phyloP scores from a whole-genome alignment of 1,140 invertebrate genomes.

The Sminthurides bifidus region DNA sequence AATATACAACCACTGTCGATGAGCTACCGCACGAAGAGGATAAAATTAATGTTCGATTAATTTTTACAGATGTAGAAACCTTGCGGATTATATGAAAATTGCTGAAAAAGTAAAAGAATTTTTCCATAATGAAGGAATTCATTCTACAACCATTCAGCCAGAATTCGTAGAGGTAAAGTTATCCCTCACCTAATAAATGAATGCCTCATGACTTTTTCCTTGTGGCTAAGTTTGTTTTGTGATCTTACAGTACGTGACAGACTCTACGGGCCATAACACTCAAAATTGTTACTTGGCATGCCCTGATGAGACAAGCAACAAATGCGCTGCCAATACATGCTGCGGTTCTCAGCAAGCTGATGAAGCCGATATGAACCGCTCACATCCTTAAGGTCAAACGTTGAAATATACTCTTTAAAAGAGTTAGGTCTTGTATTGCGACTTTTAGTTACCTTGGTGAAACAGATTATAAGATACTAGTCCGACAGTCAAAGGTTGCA shows the following conservation, averaged over 20 bases:
- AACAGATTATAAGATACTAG: no score
- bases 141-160: constrained; percentile 85
- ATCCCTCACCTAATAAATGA: background rate
- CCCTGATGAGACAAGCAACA: constrained; percentile 10
- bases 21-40: background rate
- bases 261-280: constrained; percentile 1
- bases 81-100: constrained; percentile 81
- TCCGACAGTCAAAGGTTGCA: no score
- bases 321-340: constrained; percentile 24
- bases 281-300: constrained; percentile 27
- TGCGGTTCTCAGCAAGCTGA: constrained; percentile 15
- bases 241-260: constrained; percentile 3
- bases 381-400: no score
- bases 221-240: background rate
- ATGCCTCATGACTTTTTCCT: background rate
- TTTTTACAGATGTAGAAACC: constrained; percentile 57
- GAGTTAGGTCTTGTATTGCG: no score
- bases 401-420: no score
- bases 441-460: no score
- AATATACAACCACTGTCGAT: background rate
- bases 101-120: constrained; percentile 90
- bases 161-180: constrained; percentile 68
- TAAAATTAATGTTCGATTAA: background rate
- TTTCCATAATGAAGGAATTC: constrained; percentile 84
- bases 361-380: no score